Evolutionary conservation across 1,140 invertebrate species (phyloP), one percentile per base, ranked within the genome.

Genomic region (Prorops nasuta): DNA sequence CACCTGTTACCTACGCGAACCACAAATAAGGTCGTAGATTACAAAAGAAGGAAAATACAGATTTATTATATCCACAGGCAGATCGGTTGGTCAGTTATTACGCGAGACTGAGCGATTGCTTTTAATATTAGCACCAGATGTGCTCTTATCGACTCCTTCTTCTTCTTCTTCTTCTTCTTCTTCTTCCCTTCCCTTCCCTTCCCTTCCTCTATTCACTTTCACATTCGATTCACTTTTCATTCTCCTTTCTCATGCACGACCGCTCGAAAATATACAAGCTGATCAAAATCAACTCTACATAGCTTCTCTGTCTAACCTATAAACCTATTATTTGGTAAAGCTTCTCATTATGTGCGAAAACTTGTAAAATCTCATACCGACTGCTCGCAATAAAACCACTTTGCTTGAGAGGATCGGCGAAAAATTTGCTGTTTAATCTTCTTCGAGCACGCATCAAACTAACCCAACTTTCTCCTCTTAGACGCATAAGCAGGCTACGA

Each of bases 41-140:
- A 57, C 19, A 20, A 19, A 32, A 49, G 22, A 34, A 22, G 40
- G 16, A 18, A 24, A 40, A 17, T 24, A 28, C 36, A 41, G 37
- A 50, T 54, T 54, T 54, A 54, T 54, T 63, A 58, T 54, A 61
- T 59, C 49, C 49, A 36, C 16, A 15, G 44, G 44, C 47, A 50
- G 48, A 64, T 60, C 58, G 53, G 53, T 42, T 41, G 67, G 64
- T 63, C 63, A 69, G 67, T 67, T 70, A 70, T 67, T 67, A 61
- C 60, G 50, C 54, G 46, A 47, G 54, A 59, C 66, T 70, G 67
- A 70, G 63, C 67, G 66, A 70, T 70, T 63, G 67, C 66, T 69
- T 69, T 69, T 70, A 70, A 70, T 70, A 70, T 70, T 69, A 60
- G 64, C 63, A 41, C 67, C 67, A 68, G 66, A 66, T 68, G 66